A percentile compares a stretch with the other conserved stretches of the same genome.
Evolutionary conservation across 2,113 vertebrate species (phyloP).

Genomic region (Seriola aureovittata): DNA sequence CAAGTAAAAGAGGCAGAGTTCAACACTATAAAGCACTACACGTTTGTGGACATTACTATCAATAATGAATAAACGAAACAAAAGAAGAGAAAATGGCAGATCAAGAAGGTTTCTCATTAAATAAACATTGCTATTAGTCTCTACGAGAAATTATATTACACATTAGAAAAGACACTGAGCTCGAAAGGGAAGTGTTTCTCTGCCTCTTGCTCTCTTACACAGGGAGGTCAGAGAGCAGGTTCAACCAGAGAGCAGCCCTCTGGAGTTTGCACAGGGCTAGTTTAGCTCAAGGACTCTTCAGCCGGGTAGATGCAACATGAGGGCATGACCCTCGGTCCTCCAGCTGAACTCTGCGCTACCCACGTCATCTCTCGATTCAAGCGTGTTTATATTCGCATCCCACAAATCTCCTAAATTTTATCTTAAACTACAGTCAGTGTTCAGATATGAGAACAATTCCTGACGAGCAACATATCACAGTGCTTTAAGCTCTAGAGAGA

Average conservation of each 20-base stretch:
- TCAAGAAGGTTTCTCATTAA: not conserved
- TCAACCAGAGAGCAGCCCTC: constrained; percentile 8
- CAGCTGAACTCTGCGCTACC: constrained; percentile 13
- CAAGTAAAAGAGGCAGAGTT: not conserved
- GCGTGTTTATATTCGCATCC: not conserved
- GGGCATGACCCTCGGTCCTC: constrained; percentile 22
- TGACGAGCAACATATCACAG: not conserved
- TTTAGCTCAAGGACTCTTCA: constrained; percentile 43
- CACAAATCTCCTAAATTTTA: not conserved
- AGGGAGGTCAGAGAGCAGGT: constrained; percentile 33
- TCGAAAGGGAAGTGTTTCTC: not conserved
- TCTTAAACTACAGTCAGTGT: not conserved
- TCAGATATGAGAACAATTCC: not conserved
- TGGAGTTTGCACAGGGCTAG: not conserved
- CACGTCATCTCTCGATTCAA: constrained; percentile 1
- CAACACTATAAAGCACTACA: not conserved
- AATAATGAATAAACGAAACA: not conserved
- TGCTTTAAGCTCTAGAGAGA: constrained; percentile 32
- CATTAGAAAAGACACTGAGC: constrained; percentile 8
- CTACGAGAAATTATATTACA: not conserved
- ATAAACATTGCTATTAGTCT: not conserved
- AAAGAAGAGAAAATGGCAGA: not conserved
- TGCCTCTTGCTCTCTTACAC: not conserved
- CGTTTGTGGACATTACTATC: constrained; percentile 13
- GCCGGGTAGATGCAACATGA: constrained; percentile 16